Percentiles rank a stretch among this genome's conserved stretches.
phyloP scores from a whole-genome alignment of 2,888 invertebrate genomes.

The Drosophila bunnanda region DNA sequence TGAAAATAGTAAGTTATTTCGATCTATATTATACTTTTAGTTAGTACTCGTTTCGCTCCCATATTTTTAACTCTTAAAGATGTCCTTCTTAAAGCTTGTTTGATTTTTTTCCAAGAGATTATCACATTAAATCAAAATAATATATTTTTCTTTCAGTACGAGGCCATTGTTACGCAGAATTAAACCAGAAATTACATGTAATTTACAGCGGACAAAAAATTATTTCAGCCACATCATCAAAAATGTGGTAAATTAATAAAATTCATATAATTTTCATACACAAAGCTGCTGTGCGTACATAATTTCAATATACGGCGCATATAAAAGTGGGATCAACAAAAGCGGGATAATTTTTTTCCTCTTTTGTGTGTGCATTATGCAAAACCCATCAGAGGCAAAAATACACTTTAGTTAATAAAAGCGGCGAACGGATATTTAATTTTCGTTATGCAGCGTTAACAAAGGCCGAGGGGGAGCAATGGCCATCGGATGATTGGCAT shows the following conservation, averaged over 20 bases:
- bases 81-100: not conserved
- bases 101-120: too few species aligned
- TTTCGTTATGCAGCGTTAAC: constrained; percentile 23
- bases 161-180: constrained; percentile 1
- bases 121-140: constrained; percentile 6
- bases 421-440: constrained; percentile 33
- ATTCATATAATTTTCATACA: constrained; percentile 35
- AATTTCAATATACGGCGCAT: constrained; percentile 22
- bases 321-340: constrained; percentile 26
- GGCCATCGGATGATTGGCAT: constrained; percentile 35
- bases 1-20: too few species aligned
- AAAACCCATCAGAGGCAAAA: constrained; percentile 24
- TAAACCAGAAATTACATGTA: constrained; percentile 6
- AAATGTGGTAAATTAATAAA: constrained; percentile 58
- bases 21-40: too few species aligned
- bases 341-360: constrained; percentile 6
- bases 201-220: constrained; percentile 11
- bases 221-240: constrained; percentile 58
- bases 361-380: constrained; percentile 20
- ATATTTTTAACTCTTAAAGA: not conserved
- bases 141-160: not conserved
- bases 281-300: constrained; percentile 20
- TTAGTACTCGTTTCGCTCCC: not conserved
- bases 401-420: constrained; percentile 39
- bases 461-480: not conserved